These are phyloP conservation scores for rabbit (Oryctolagus cuniculus) DNA, from an alignment of 2,113 vertebrate genomes.

Conservation along the genomic window DNA sequence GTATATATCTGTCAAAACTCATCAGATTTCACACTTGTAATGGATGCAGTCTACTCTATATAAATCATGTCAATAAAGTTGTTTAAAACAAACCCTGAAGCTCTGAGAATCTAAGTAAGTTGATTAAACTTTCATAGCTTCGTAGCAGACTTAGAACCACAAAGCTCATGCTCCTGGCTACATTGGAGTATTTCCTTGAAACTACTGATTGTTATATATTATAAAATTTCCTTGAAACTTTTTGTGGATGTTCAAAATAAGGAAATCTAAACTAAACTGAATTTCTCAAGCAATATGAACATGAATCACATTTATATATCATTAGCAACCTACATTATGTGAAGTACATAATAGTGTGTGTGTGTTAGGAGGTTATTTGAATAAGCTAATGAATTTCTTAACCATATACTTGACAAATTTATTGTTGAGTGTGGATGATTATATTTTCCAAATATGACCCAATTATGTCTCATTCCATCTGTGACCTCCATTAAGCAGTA, in stretches of 20 bases:
- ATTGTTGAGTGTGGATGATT: neutral
- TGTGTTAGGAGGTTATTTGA: neutral
- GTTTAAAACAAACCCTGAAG: slow-evolving; percentile 62
- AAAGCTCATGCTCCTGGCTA: neutral
- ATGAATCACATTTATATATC: neutral
- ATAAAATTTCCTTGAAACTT: neutral
- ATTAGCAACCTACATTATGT: neutral
- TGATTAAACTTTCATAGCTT: slow-evolving; percentile 60
- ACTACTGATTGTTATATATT: neutral
- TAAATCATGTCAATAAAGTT: slow-evolving; percentile 66
- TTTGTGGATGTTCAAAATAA: slow-evolving; percentile 3
- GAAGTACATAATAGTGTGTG: neutral
- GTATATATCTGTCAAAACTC: slow-evolving; percentile 16
- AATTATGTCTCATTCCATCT: neutral
- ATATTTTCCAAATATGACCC: neutral
- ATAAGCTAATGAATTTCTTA: neutral
- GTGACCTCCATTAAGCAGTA: neutral
- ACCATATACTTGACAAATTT: neutral
- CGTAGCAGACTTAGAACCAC: slow-evolving; percentile 10
- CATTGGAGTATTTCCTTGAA: slow-evolving; percentile 3
- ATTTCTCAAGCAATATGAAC: neutral
- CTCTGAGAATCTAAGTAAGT: slow-evolving; percentile 19
- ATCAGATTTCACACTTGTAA: slow-evolving; percentile 45
- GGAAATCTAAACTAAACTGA: slow-evolving; percentile 25
- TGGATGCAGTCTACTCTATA: neutral